Evolutionary conservation across 1,140 invertebrate species (phyloP).

Genomic region (Micrasema longulum): DNA sequence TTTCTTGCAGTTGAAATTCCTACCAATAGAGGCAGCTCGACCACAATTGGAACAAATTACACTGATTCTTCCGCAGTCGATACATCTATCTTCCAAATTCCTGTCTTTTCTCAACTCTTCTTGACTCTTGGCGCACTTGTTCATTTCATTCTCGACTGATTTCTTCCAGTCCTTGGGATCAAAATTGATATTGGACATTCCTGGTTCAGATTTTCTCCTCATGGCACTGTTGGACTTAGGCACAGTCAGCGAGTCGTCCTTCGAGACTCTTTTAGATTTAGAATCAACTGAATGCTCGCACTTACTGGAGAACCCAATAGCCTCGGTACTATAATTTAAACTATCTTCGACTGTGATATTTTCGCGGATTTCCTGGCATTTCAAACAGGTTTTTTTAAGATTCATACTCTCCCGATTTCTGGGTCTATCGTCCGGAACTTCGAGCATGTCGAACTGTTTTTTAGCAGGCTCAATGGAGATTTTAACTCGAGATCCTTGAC

Average conservation of each 20-base stretch:
- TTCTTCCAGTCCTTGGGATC: conserved; percentile 46
- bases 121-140: conserved; percentile 30
- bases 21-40: not conserved
- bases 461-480: conserved; percentile 29
- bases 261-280: conserved; percentile 56
- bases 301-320: conserved; percentile 1
- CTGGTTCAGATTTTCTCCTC: conserved; percentile 80
- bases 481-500: conserved; percentile 12
- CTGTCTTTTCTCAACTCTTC: conserved; percentile 14
- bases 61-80: conserved; percentile 27
- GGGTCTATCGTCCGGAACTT: conserved; percentile 21
- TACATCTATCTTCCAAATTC: conserved; percentile 32
- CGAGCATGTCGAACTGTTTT: conserved; percentile 43
- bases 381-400: conserved; percentile 65
- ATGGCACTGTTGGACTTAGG: conserved; percentile 68
- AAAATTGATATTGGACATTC: conserved; percentile 61
- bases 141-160: conserved; percentile 33
- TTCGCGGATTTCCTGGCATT: conserved; percentile 67
- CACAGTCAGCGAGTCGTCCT: conserved; percentile 65
- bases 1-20: conserved; percentile 4
- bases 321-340: conserved; percentile 51
- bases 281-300: conserved; percentile 27
- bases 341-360: conserved; percentile 63
- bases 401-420: conserved; percentile 47
- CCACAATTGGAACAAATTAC: conserved; percentile 20